These are phyloP conservation scores for Drosophila histrio DNA, from an alignment of 2,888 invertebrate genomes.

Conservation along the genomic window DNA sequence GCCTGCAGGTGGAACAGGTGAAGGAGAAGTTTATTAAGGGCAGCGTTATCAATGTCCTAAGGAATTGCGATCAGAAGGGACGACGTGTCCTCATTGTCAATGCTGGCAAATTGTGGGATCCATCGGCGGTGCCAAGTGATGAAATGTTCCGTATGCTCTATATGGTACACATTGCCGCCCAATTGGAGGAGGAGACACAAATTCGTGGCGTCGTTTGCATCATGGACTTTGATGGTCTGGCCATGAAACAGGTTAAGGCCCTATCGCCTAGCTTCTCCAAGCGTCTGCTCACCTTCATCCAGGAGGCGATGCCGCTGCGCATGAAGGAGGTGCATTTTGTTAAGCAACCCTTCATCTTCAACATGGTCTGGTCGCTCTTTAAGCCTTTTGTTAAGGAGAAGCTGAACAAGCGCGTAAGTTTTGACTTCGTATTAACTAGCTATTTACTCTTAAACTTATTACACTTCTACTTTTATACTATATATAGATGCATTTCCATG, in stretches of 20 bases:
- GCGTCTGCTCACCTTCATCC: conserved; percentile 91
- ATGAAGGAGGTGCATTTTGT: conserved; percentile 94
- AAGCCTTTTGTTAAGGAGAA: conserved; percentile 93
- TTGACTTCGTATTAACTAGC: fast-evolving
- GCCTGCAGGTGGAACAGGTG: conserved; percentile 89
- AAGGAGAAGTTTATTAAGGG: conserved; percentile 88
- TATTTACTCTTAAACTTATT: neutral
- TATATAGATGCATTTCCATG: conserved; percentile 92
- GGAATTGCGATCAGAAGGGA: conserved; percentile 90
- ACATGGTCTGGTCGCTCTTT: conserved; percentile 93
- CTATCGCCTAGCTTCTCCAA: conserved; percentile 90
- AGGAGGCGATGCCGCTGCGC: conserved; percentile 93
- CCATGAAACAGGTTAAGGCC: conserved; percentile 89
- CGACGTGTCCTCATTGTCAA: conserved; percentile 90
- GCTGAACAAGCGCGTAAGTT: conserved; percentile 89
- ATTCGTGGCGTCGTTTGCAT: conserved; percentile 92
- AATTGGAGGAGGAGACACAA: conserved; percentile 91
- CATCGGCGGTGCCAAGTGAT: conserved; percentile 89
- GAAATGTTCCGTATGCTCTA: conserved; percentile 92
- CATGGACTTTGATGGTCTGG: conserved; percentile 92
- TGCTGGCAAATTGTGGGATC: conserved; percentile 91
- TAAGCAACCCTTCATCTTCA: conserved; percentile 93
- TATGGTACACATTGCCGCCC: conserved; percentile 91
- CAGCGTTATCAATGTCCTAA: conserved; percentile 91
- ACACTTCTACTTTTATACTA: conserved; percentile 29